Conservation (phyloP, 2,888 invertebrate species). For the Subacronicta megacephala region DNA sequence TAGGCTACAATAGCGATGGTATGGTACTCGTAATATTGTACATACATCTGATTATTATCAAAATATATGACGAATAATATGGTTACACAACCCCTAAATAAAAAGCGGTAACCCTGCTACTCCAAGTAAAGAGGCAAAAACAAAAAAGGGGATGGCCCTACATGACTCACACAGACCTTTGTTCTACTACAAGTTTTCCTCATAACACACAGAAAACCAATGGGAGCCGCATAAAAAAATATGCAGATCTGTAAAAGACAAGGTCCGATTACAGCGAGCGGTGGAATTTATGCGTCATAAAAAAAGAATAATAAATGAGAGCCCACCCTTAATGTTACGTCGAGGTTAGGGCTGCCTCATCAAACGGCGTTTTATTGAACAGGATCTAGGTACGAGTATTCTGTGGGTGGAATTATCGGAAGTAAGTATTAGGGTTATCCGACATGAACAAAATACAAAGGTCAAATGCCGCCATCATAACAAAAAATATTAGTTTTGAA, state of each 20-base stretch:
- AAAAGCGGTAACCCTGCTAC: neutral
- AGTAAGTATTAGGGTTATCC: constrained; percentile 12
- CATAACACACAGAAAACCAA: constrained; percentile 48
- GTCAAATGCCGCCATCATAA: too few relatives aligned
- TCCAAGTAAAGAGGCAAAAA: neutral
- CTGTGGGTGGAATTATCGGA: constrained; percentile 9
- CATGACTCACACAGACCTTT: constrained; percentile 21
- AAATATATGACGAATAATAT: neutral
- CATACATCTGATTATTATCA: too few relatives aligned
- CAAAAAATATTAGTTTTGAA: too few relatives aligned
- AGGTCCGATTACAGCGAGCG: constrained; percentile 60
- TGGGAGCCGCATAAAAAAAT: constrained; percentile 57
- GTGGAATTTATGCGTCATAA: constrained; percentile 67
- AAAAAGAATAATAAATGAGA: constrained; percentile 68
- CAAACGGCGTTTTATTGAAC: constrained; percentile 30
- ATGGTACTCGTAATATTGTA: too few relatives aligned
- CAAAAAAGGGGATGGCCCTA: constrained; percentile 7
- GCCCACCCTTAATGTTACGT: constrained; percentile 53
- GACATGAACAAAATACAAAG: too few relatives aligned
- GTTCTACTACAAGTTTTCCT: constrained; percentile 37
- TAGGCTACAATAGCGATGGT: too few relatives aligned
- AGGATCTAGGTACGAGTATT: constrained; percentile 6
- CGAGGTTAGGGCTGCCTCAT: constrained; percentile 37
- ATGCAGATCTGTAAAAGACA: constrained; percentile 64
- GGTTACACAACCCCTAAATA: neutral